Evolutionary conservation across 2,113 vertebrate species (phyloP), one percentile per base, ranked within the genome.

Genomic region (Paradoxurus hermaphroditus): DNA sequence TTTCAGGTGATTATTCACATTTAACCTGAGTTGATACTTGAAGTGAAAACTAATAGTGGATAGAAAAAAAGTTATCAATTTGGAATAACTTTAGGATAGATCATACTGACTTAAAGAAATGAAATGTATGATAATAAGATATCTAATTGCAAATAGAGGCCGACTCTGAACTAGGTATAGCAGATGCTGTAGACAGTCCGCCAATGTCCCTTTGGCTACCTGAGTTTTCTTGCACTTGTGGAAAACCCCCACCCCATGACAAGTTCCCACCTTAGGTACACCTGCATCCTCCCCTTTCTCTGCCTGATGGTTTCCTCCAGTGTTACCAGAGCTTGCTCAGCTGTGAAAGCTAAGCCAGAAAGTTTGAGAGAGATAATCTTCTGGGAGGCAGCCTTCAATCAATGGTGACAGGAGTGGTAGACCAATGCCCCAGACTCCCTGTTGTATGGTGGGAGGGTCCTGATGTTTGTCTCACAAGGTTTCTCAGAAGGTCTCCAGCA

Each of bases 201-300:
- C 29, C 36, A 1, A 1, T 19, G n/a, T 79, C 19, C 29, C 16
- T 23, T 90, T 41, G 63, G n/a, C 34, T 36, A 7, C 18, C 3
- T 27, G 62, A 9, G 8, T 49, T 91, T 46, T 46, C 51, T 23
- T 82, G 39, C 27, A 25, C 41, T 39, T 46, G 8, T 4, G 36
- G 13, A 18, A 18, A 39, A 4, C 4, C 5, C 1, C 1, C 21
- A 0, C 29, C 7, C 1, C 12, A 5, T 18, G n/a, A 4, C 15
- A 25, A 18, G 23, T 44, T 63, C 12, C 44, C 21, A 25, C 15
- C 11, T 19, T 44, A 21, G 82, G 36, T 13, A 34, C 49, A 39
- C 41, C 41, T 29, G 39, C 18, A 7, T 73, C 14, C 68, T 82
- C 63, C 29, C 53, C 44, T 94, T 44, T 62, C 34, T 46, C 13